A percentile compares a stretch with the other conserved stretches of the same genome.
Conservation (phyloP, 2,888 invertebrate species). For the Oxycera nigricornis region DNA sequence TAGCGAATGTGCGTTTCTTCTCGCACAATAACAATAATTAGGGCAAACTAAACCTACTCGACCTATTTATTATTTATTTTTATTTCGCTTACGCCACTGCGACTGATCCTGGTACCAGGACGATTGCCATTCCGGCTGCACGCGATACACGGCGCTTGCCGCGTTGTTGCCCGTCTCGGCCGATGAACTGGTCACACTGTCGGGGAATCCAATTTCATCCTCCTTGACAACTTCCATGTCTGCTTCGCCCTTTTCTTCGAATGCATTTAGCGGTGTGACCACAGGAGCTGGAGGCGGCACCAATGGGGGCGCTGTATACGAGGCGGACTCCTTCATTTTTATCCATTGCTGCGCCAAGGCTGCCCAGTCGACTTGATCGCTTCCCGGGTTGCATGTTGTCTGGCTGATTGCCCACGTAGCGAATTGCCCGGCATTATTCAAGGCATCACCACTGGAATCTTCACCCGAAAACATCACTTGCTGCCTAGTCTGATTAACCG, state of each 20-base stretch:
- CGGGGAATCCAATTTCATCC: conserved; percentile 60
- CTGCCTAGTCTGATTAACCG: no score
- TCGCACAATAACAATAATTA: no score
- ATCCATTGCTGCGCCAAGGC: conserved; percentile 98
- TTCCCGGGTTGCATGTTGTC: conserved; percentile 2
- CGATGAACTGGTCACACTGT: not conserved
- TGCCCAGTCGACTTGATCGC: conserved; percentile 87
- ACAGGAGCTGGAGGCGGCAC: conserved; percentile 68
- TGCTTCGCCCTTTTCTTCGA: conserved; percentile 79
- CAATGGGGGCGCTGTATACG: conserved; percentile 60
- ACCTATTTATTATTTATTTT: not conserved
- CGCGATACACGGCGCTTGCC: conserved; percentile 17
- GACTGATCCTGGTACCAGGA: conserved; percentile 39
- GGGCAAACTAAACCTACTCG: no score
- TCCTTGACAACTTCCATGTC: conserved; percentile 86
- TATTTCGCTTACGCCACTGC: conserved; percentile 42
- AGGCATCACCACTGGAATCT: conserved; percentile 56
- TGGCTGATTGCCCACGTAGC: conserved; percentile 75
- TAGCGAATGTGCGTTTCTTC: no score
- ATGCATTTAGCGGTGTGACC: conserved; percentile 49
- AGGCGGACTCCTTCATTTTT: conserved; percentile 81
- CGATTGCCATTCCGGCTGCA: conserved; percentile 39
- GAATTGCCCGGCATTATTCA: conserved; percentile 59
- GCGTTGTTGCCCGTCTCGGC: not conserved
- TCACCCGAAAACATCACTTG: conserved; percentile 57